Base-by-base conservation (phyloP, 1,140 invertebrate species). In the Leguminivora glycinivorella region DNA sequence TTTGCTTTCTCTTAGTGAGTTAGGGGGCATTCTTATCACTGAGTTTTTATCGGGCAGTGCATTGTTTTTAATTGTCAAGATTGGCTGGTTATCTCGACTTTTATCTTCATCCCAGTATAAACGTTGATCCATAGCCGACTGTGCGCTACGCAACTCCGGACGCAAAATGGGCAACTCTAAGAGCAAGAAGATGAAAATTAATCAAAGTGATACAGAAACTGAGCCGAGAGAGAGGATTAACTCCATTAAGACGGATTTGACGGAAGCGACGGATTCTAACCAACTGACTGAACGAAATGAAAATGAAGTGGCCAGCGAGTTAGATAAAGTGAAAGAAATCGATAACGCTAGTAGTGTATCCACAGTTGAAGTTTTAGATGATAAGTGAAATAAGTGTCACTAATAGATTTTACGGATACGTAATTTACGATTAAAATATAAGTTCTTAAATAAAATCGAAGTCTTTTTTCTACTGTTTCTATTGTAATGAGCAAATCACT, bases 261-360 rank as follows among this genome's bases (percentile, higher is more conserved):
- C 78, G n/a, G 83, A 84, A 67, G 73, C 63, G 14, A 68, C 67
- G 17, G 31, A 60, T 58, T 31, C 24, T 43, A 14, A 38, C 4
- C 56, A 34, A 10, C 10, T 10, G 12, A 38, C 14, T 19, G 31
- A 43, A 34, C 75, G 70, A 22, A 81, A 72, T 7, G 70, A 63
- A 10, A 71, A 73, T 34, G 72, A 75, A 25, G 72, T 10, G 4
- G 9, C 69, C 34, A 29, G 38, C 43, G 70, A 29, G 69, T 74
- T 69, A 69, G 75, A 63, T 47, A 69, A 70, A 56, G 71, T 72
- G 14, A 82, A 77, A 69, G 81, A 83, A 34, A 80, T 77, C 43
- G 88, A 90, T 71, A 89, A 89, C 69, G 85, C 88, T 0, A 90
- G 88, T 68, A 90, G 85, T 75, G 88, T 87, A 9, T 90, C 88